phyloP scores from a whole-genome alignment of 2,113 vertebrate species.

The Alouatta palliata region DNA sequence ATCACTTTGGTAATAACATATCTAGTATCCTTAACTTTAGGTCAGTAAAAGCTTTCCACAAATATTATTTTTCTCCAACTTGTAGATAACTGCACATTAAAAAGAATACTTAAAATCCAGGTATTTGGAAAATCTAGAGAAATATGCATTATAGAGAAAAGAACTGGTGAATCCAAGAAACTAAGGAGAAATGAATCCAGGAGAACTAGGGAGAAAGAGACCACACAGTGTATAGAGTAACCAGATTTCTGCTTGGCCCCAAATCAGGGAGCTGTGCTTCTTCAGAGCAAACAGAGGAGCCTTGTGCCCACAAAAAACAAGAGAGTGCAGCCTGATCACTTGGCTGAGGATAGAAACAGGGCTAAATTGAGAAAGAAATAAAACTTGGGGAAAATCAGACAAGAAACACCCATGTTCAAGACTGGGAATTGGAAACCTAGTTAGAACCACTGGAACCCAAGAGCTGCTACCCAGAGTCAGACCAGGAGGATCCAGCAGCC shows the following conservation, averaged over 20 bases:
- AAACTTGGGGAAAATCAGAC: conserved; percentile 8
- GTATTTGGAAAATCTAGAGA: background rate
- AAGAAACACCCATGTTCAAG: conserved; percentile 44
- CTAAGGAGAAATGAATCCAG: background rate
- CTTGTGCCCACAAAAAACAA: conserved; percentile 46
- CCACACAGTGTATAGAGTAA: background rate
- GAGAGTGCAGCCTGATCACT: background rate
- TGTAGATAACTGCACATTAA: background rate
- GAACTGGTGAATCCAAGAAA: background rate
- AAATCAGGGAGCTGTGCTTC: background rate
- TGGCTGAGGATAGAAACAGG: background rate
- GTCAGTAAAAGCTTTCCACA: background rate
- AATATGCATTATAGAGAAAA: background rate
- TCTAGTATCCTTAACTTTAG: background rate
- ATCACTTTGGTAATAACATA: background rate
- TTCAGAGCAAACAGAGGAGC: conserved; percentile 35
- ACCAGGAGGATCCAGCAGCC: background rate
- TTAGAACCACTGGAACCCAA: conserved; percentile 44
- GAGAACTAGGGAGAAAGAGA: background rate
- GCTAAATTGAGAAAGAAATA: background rate
- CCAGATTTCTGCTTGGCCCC: background rate
- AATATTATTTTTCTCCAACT: background rate
- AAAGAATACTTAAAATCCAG: background rate
- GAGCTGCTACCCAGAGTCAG: conserved; percentile 23
- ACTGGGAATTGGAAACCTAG: conserved; percentile 50